Conservation (phyloP, 2,888 invertebrate genomes). For the Caenorhabditis sp. region DNA sequence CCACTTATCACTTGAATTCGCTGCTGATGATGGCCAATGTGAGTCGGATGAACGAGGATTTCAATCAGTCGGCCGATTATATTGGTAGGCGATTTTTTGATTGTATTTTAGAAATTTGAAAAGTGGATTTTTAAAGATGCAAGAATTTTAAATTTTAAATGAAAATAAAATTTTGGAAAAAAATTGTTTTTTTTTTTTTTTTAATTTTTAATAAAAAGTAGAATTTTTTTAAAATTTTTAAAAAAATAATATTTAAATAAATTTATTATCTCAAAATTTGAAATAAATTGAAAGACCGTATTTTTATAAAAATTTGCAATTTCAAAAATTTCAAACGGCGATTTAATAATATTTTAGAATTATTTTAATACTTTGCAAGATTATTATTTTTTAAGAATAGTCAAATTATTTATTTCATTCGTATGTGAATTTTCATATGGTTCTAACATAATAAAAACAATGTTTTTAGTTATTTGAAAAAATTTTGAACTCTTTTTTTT, state of each 20-base stretch:
- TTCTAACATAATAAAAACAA: too few species aligned
- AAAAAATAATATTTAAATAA: neutral
- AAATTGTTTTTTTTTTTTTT: neutral
- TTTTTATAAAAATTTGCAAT: too few species aligned
- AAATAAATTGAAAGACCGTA: too few species aligned
- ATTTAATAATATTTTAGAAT: too few species aligned
- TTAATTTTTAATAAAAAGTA: neutral
- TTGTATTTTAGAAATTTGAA: neutral
- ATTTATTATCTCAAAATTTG: neutral
- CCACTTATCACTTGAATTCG: slow-evolving; percentile 76
- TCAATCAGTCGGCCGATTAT: slow-evolving; percentile 69
- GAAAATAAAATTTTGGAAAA: neutral
- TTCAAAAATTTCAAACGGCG: too few species aligned
- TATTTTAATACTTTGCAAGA: too few species aligned
- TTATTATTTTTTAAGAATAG: too few species aligned
- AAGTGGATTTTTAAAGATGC: neutral
- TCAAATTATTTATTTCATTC: too few species aligned
- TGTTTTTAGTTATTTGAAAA: too few species aligned
- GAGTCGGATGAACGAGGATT: slow-evolving; percentile 74
- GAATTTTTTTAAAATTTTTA: neutral
- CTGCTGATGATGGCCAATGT: slow-evolving; percentile 74
- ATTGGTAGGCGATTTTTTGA: slow-evolving; percentile 75
- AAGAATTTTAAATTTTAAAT: too few species aligned
- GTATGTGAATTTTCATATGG: too few species aligned
- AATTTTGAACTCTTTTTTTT: too few species aligned